These are phyloP conservation scores for Helogale parvula DNA, from an alignment of 2,113 vertebrate species.

Conservation along the genomic window DNA sequence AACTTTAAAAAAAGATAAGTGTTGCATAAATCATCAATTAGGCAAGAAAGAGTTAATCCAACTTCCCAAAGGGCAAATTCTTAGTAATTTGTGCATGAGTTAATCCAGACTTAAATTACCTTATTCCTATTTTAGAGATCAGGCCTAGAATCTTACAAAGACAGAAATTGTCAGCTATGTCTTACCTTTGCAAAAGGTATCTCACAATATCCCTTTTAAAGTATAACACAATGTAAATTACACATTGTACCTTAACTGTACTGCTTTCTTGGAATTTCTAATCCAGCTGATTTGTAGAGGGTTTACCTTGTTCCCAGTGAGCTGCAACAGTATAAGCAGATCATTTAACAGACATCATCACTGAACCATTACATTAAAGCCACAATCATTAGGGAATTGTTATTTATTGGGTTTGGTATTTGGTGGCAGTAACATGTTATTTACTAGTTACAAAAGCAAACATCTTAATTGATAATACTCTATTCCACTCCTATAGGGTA, in stretches of 20 bases:
- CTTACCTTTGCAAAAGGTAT: slow-evolving; percentile 42
- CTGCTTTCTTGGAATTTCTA: slow-evolving; percentile 40
- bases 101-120: slow-evolving; percentile 18
- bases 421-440: not conserved
- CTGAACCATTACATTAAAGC: not conserved
- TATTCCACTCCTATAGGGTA: not conserved
- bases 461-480: not conserved
- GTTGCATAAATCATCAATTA: not conserved
- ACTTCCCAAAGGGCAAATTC: slow-evolving; percentile 24
- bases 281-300: not conserved
- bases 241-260: not conserved
- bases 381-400: not conserved
- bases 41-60: not conserved
- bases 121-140: slow-evolving; percentile 24
- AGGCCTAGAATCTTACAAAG: slow-evolving; percentile 39
- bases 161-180: slow-evolving; percentile 35
- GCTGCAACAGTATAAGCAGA: not conserved
- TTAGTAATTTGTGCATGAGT: slow-evolving; percentile 8
- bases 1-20: too few species aligned
- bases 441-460: not conserved
- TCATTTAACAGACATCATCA: not conserved
- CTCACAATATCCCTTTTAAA: slow-evolving; percentile 53
- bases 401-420: not conserved
- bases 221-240: slow-evolving; percentile 22
- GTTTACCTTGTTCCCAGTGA: not conserved